Evolutionary conservation across 2,888 invertebrate genomes (phyloP), one percentile per base, ranked within the genome.

Genomic region (Caenorhabditis parvicauda): DNA sequence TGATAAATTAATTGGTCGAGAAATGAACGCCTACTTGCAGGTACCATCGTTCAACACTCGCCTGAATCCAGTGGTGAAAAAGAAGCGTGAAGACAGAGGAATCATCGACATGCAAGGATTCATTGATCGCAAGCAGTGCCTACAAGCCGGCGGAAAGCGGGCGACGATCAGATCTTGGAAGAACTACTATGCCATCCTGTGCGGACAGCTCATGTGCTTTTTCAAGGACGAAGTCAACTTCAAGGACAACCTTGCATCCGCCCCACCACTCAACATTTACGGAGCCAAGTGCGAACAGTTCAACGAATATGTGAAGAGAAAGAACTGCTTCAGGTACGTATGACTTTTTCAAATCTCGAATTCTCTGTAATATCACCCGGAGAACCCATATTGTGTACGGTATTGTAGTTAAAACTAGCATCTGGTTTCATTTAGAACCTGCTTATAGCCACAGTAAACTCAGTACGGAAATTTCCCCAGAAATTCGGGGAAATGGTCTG

Each of bases 101-200:
- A 61, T 68, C 5, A 78, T 80, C 42, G 80, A 81, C 59, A 77
- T 79, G 72, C 67, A 63, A 41, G 80, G 79, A 62, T 85, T 87
- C 74, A 82, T 98, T 54, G 96, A 96, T 72, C 87, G 96, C 49
- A 98, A 98, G 82, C 95, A 96, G 81, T 91, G 94, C 74, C 85
- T 92, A 0, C 91, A 91, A 57, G 88, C 89, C 60, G 94, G 94
- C 9, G 93, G 92, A 17, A 93, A 92, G 83, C 89, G 91, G 70
- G 93, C 96, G 0, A 89, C 94, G 0, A 90, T 94, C 4, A 87
- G 96, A 4, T 91, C 92, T 0, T 98, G 98, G 98, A 92, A 94
- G 79, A 88, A 87, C 53, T 91, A 90, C 84, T 91, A 94, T 84
- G 90, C 92, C 0, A 95, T 95, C 53, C 86, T 98, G 24, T 96